phyloP scores from a whole-genome alignment of 2,113 vertebrate genomes.

The Meleagris gallopavo region DNA sequence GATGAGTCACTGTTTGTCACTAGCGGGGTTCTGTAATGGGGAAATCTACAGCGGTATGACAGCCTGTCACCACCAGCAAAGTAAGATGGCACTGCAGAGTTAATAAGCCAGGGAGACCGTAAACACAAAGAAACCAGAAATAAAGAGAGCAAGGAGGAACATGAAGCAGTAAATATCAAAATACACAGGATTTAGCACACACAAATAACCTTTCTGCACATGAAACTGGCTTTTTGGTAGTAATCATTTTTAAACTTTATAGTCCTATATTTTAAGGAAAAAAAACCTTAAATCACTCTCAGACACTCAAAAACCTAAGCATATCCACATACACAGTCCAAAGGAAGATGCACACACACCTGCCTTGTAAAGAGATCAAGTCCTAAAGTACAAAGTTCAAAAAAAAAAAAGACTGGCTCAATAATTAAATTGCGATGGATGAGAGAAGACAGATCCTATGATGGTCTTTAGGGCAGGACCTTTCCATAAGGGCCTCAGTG shows the following conservation, averaged over 20 bases:
- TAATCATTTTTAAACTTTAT: neutral
- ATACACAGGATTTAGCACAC: neutral
- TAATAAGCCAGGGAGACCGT: neutral
- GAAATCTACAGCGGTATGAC: neutral
- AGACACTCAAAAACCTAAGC: neutral
- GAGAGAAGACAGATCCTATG: neutral
- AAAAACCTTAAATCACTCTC: neutral
- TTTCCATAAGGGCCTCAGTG: neutral
- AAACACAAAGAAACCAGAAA: slow-evolving; percentile 18
- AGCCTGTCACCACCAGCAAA: slow-evolving; percentile 53
- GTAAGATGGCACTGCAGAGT: neutral
- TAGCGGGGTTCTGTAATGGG: neutral
- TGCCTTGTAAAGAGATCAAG: neutral
- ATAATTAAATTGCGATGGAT: neutral
- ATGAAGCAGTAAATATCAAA: rapidly evolving
- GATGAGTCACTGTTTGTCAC: slow-evolving; percentile 31
- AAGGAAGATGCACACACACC: neutral
- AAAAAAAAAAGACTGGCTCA: neutral
- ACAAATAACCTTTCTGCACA: neutral
- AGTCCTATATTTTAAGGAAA: neutral
- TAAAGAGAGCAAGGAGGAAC: neutral
- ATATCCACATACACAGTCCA: neutral
- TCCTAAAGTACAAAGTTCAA: neutral
- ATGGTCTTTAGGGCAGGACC: neutral
- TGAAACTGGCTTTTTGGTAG: neutral